Base-by-base conservation (phyloP, 2,888 invertebrate genomes). In the Chloromyia formosa region DNA sequence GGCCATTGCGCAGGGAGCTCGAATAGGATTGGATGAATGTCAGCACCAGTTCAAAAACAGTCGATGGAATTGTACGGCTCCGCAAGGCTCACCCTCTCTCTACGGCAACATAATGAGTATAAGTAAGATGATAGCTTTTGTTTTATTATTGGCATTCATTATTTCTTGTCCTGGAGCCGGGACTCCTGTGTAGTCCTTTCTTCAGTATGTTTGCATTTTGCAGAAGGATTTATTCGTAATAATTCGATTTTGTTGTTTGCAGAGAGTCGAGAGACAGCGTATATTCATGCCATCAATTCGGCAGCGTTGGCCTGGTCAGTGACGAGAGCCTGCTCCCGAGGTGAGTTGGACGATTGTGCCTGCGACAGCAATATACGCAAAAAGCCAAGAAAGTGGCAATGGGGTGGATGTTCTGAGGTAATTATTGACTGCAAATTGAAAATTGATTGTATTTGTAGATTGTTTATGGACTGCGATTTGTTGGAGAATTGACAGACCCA, bases 371-470 rank as follows among this genome's bases (percentile, higher is more conserved):
- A 91, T 69, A 91, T 93, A n/a, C 87, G 93, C 80, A 88, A 89
- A 79, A 89, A 91, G 79, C 90, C 90, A n/a, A 90, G 92, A 77
- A 91, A 91, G 80, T 93, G 93, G 93, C 93, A 95, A 84, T 96
- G 96, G 96, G 95, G 96, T 76, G 96, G 96, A 0, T 96, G 96
- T 85, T 96, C 95, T 49, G 95, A 96, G 88, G 93, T 91, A 86
- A 42, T 22, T 69, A 58, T 72, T 23, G 58, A 64, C 16, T 4
- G 7, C 27, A 4, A 35, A 35, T 62, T 62, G 40, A 62, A 35
- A 12, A 40, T 35, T 62, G 62, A 62, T 35, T n/a, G 62, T 40
- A 12, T 49, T 35, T 35, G 3, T 35, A 7, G 27, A 35, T 35
- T 35, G 27, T 35, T 35, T 7, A 35, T n/a, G n/a, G n/a, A n/a